These are phyloP conservation scores for Lota lota DNA, from an alignment of 2,113 vertebrate species.

Conservation along the genomic window DNA sequence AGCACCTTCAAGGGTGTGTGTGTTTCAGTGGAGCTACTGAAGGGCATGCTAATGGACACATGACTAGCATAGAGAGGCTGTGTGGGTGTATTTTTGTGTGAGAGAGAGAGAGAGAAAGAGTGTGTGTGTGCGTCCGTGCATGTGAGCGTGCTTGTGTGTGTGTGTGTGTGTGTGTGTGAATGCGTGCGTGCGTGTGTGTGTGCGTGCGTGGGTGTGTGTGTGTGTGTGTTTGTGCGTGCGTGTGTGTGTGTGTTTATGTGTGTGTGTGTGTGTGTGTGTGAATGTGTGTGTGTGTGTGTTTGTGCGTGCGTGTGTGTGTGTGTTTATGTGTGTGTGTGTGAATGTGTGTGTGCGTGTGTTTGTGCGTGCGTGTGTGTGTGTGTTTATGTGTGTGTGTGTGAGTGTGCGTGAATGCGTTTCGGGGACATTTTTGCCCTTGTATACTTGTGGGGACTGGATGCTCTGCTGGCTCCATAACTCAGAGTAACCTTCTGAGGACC, in stretches of 20 bases:
- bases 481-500: no score
- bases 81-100: no score
- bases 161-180: no score
- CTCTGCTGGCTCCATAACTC: no score
- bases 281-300: slow-evolving; percentile 12
- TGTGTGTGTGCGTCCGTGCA: background rate
- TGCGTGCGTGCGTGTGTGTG: no score
- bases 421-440: background rate
- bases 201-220: no score
- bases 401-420: background rate
- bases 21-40: background rate
- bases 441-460: no score
- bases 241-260: slow-evolving; percentile 26
- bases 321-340: background rate
- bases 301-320: slow-evolving; percentile 10
- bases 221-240: no score
- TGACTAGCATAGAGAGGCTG: background rate
- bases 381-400: background rate
- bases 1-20: no score
- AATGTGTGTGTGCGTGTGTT: background rate
- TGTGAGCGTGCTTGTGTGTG: no score
- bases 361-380: background rate
- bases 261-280: background rate
- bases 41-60: background rate
- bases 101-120: no score